phyloP scores from a whole-genome alignment of 1,140 invertebrate genomes.

The Cotesia vestalis region DNA sequence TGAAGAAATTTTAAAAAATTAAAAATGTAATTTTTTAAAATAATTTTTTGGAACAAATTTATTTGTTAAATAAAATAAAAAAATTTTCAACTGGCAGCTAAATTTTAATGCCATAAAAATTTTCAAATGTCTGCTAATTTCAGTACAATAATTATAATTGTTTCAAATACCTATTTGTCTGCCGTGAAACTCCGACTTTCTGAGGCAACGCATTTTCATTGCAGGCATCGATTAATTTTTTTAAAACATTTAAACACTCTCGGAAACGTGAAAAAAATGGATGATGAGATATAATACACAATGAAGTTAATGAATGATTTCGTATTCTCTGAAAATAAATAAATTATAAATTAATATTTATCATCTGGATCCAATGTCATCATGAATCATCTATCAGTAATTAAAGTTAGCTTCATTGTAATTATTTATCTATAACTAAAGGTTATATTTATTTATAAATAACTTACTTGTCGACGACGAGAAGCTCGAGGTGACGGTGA shows the following conservation, averaged over 20 bases:
- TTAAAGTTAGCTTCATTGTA: too few relatives aligned
- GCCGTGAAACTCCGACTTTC: slow-evolving; percentile 87
- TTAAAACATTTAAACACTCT: slow-evolving; percentile 94
- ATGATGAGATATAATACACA: slow-evolving; percentile 98
- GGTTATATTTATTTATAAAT: not conserved
- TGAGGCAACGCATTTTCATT: slow-evolving; percentile 90
- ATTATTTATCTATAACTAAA: not conserved
- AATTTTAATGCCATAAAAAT: too few relatives aligned
- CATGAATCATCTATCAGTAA: too few relatives aligned
- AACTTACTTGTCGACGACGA: slow-evolving; percentile 77
- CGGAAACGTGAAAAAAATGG: slow-evolving; percentile 98
- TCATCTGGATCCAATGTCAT: too few relatives aligned
- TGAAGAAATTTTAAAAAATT: too few relatives aligned
- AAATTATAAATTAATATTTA: not conserved
- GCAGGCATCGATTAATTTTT: slow-evolving; percentile 95
- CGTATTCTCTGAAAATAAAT: slow-evolving; percentile 73
- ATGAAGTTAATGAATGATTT: slow-evolving; percentile 93
- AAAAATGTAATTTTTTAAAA: too few relatives aligned
- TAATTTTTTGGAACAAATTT: too few relatives aligned
- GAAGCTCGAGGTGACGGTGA: slow-evolving; percentile 84
- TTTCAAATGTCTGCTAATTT: slow-evolving; percentile 19
- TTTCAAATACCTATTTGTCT: slow-evolving; percentile 76
- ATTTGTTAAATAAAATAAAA: too few relatives aligned
- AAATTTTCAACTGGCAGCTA: too few relatives aligned
- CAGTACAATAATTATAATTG: slow-evolving; percentile 5